Conservation (phyloP, 2,113 vertebrate genomes). For the Meleagris gallopavo region DNA sequence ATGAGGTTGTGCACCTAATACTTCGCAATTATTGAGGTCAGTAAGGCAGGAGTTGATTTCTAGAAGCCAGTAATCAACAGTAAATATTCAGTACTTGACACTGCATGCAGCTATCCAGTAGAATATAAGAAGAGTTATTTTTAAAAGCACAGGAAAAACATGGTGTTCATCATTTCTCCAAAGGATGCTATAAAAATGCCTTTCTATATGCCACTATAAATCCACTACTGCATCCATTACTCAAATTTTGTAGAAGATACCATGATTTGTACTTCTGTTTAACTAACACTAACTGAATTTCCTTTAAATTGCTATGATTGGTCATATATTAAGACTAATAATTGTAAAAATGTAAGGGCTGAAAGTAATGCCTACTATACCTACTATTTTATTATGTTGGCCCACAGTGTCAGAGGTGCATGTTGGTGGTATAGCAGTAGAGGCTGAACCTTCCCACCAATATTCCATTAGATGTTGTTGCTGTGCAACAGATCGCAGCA, state of each 20-base stretch:
- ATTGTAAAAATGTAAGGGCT: neutral
- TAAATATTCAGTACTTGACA: slow-evolving; percentile 34
- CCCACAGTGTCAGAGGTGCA: no score
- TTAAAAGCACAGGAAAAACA: neutral
- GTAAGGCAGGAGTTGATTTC: slow-evolving; percentile 4
- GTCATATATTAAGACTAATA: neutral
- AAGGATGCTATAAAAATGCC: neutral
- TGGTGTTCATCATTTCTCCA: neutral
- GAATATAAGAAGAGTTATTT: slow-evolving; percentile 18
- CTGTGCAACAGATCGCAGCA: no score
- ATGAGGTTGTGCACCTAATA: neutral
- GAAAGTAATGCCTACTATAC: no score
- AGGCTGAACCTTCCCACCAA: no score
- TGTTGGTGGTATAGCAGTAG: no score
- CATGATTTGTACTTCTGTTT: neutral
- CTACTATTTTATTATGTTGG: no score
- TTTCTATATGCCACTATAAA: neutral
- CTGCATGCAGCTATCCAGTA: neutral
- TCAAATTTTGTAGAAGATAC: neutral
- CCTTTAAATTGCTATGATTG: neutral
- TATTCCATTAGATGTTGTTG: no score
- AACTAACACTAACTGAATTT: neutral
- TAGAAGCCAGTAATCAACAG: neutral
- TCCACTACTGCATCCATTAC: neutral
- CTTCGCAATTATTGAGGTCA: neutral